phyloP scores from a whole-genome alignment of 2,888 invertebrate species.

The Chaetoderma sp. region DNA sequence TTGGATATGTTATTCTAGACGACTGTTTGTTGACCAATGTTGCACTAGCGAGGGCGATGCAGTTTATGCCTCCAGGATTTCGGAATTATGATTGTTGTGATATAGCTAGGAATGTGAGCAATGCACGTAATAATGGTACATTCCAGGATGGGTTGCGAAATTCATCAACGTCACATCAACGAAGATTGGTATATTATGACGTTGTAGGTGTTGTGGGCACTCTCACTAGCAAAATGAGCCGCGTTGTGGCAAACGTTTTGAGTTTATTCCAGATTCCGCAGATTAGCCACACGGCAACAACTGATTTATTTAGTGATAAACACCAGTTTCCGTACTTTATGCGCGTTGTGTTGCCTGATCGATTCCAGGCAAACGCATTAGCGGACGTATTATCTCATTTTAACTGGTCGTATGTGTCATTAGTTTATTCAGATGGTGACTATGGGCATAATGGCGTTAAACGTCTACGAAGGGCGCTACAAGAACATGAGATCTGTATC shows the following conservation, averaged over 20 bases:
- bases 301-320: constrained; percentile 57
- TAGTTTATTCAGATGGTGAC: constrained; percentile 79
- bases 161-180: too few relatives aligned
- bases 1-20: constrained; percentile 46
- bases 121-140: too few relatives aligned
- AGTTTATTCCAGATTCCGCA: constrained; percentile 52
- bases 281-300: constrained; percentile 56
- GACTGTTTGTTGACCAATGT: constrained; percentile 43
- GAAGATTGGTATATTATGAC: constrained; percentile 45
- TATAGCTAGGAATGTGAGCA: too few relatives aligned
- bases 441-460: constrained; percentile 55
- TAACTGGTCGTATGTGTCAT: constrained; percentile 84
- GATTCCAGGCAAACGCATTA: constrained; percentile 54
- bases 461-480: constrained; percentile 25
- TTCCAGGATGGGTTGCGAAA: too few relatives aligned
- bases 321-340: constrained; percentile 55
- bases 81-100: too few relatives aligned
- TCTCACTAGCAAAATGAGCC: constrained; percentile 53
- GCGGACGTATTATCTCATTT: constrained; percentile 49
- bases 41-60: constrained; percentile 43
- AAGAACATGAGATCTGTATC: constrained; percentile 44
- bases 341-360: constrained; percentile 58
- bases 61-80: constrained; percentile 42
- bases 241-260: constrained; percentile 53
- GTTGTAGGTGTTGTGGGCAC: constrained; percentile 58